Conservation (phyloP, 1,140 invertebrate genomes). For the Caerostris darwini region DNA sequence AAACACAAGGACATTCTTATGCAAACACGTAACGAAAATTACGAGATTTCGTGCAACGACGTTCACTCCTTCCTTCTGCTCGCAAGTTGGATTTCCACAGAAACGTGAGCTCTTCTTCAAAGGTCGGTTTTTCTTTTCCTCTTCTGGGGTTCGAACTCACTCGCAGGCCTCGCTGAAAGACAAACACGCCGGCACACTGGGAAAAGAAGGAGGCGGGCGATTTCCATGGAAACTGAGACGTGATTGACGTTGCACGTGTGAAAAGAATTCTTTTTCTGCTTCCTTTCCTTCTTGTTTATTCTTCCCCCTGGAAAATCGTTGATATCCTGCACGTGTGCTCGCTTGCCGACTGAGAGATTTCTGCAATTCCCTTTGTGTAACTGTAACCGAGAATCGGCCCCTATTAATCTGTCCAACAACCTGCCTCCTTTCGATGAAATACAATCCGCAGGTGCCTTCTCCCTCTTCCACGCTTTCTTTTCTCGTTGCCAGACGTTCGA, state of each 20-base stretch:
- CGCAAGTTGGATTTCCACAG: no score
- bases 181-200: conserved; percentile 13
- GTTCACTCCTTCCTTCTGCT: no score
- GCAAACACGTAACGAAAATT: no score
- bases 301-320: conserved; percentile 23
- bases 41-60: no score
- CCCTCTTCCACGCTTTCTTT: neutral
- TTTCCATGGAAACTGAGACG: conserved; percentile 11
- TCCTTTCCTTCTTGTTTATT: conserved; percentile 8
- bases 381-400: neutral
- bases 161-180: neutral
- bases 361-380: conserved; percentile 7
- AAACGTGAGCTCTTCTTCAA: neutral
- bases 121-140: neutral
- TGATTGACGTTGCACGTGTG: conserved; percentile 43
- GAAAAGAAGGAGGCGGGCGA: conserved; percentile 9
- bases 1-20: no score
- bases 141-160: neutral
- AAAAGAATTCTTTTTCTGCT: neutral
- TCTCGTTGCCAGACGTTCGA: neutral
- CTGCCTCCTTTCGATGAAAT: neutral
- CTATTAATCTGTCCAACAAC: neutral
- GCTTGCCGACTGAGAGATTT: neutral
- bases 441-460: conserved; percentile 2
- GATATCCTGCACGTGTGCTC: conserved; percentile 35